Percentiles rank a stretch among this genome's conserved stretches.
Conservation (phyloP, 2,113 vertebrate genomes). For the Noctilio leporinus region DNA sequence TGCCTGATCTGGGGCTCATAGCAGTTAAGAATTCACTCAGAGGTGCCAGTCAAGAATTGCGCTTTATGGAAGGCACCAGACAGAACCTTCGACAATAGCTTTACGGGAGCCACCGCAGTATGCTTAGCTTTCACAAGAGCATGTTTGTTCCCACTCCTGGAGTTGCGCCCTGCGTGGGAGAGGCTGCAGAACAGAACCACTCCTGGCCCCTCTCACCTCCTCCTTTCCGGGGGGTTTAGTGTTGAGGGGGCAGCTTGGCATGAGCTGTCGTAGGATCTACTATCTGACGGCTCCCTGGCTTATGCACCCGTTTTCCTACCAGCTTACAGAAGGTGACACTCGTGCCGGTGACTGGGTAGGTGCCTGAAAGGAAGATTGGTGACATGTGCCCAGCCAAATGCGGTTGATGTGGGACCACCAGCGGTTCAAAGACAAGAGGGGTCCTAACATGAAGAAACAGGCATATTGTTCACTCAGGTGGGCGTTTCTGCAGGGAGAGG, state of each 20-base stretch:
- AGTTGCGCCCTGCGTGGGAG: accelerated
- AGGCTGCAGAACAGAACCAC: accelerated
- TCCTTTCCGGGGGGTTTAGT: background rate
- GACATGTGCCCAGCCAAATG: background rate
- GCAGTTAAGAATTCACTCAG: background rate
- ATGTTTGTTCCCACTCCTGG: accelerated
- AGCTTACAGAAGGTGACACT: background rate
- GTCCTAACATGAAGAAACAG: background rate
- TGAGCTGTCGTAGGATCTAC: background rate
- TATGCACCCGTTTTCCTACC: background rate
- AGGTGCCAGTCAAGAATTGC: background rate
- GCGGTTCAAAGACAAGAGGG: background rate
- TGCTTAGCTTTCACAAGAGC: background rate
- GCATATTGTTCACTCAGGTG: accelerated
- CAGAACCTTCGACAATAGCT: background rate
- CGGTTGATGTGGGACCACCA: background rate
- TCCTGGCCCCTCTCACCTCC: background rate
- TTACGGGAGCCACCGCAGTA: accelerated
- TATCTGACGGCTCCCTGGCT: background rate
- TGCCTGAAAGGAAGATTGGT: background rate
- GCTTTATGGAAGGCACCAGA: background rate
- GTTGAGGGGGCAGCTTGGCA: no score
- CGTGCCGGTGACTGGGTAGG: background rate
- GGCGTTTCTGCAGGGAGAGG: background rate
- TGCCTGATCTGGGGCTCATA: background rate